Evolutionary conservation across 2,797 vertebrate species (phyloP).

Genomic region (Phalanger gymnotis): DNA sequence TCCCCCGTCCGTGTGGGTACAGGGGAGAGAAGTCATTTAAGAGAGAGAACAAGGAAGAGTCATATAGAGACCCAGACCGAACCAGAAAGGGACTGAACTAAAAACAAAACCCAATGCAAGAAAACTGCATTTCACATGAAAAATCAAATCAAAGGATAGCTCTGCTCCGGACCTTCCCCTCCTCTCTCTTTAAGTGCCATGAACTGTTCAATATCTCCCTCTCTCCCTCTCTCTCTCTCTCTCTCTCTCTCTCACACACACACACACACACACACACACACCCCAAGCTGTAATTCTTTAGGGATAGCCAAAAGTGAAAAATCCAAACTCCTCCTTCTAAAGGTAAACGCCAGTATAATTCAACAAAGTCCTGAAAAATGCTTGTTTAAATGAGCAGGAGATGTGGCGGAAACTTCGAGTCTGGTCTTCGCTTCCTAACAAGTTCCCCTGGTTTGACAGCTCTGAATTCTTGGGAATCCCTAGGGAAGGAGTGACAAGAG

Average conservation of each 20-base stretch:
- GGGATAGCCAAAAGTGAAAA: constrained; percentile 26
- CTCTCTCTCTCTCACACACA: no score
- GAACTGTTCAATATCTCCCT: neutral
- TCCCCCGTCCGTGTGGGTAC: no score
- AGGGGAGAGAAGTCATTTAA: neutral
- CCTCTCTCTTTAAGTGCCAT: neutral
- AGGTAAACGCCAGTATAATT: neutral
- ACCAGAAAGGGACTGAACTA: neutral
- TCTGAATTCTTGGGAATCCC: neutral
- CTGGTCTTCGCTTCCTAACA: neutral
- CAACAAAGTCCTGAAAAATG: neutral
- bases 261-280: neutral
- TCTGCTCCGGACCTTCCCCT: neutral
- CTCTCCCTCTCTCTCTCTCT: no score
- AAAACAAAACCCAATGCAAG: neutral
- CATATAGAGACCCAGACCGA: neutral
- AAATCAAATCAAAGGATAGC: neutral
- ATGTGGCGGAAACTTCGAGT: neutral
- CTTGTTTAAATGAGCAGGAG: neutral
- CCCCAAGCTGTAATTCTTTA: neutral
- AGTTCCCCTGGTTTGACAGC: neutral
- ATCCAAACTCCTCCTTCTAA: neutral
- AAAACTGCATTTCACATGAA: neutral
- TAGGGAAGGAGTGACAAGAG: neutral
- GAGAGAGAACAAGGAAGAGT: neutral